Base-by-base conservation (phyloP, 2,888 invertebrate species). In the Globia sparganii region DNA sequence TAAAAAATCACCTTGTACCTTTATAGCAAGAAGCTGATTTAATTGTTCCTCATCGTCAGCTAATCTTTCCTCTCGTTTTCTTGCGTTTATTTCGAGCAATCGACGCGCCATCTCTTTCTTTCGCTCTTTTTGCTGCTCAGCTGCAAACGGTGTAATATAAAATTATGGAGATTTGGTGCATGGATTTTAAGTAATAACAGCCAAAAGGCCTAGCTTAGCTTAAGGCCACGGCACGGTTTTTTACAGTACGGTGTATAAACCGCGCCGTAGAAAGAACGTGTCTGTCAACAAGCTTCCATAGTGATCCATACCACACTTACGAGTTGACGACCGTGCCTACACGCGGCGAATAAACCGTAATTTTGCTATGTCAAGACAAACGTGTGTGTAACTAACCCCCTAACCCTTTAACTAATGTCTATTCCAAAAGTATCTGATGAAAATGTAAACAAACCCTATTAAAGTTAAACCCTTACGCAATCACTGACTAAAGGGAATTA, bases 11-110 rank as follows among this genome's bases (percentile, higher is more conserved):
- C 18, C 1, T 21, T 25, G 6, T 69, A 81, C 98, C 93, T 98
- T 98, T 78, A 99, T 97, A 66, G 98, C 97, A 68, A 98, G 94
- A 49, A 99, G 94, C 87, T 98, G 98, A 89, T 97, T 97, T 58
- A 99, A 93, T 91, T 98, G 98, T 86, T 99, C 98, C 91, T 99
- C 99, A 91, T 99, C 99, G 91, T 98, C 98, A 6, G 98, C 98
- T 46, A 99, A 95, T 91, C 98, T 98, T 92, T 99, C 99, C 90
- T 98, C 98, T 84, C 99, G 97, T 92, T 99, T 98, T 70, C 98
- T 97, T 1, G 99, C 98, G 93, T 99, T 99, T 72, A 99, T 98
- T 95, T 99, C 99, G 69, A 98, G 97, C 72, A 99, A 95, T 40
- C 99, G 97, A 62, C 98, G 97, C 0, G 99, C 98, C 92, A 99